Base-by-base conservation (phyloP, 2,113 vertebrate species). In the Platichthys stellatus region DNA sequence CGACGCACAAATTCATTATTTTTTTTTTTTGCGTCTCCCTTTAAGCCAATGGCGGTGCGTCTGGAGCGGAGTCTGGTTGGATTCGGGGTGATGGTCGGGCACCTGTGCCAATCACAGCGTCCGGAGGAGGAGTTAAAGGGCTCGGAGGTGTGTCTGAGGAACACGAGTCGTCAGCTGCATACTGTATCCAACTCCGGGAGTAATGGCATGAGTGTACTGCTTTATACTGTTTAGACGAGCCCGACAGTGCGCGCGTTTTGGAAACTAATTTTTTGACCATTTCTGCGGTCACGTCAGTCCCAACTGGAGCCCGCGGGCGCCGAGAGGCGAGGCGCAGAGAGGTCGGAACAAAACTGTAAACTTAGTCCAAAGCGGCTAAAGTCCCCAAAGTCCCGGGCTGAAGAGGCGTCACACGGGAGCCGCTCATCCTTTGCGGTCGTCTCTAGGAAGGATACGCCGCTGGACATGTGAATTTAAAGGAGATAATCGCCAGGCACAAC, bases 391-490 rank as follows among this genome's bases (percentile, higher is more conserved):
- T 92, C 86, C 28, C 73, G 43, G 65, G 57, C 63, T 47, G 69
- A 87, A 68, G 60, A 85, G 61, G 72, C 74, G 74, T 35, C 80
- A 49, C 2, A 60, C 66, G 82, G 77, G 62, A 56, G 66, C 84
- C 65, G 76, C 26, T 69, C 71, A 86, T 83, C 72, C 76, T 84
- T 71, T 67, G 69, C 63, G 80, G 56, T 74, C 84, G 74, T 65
- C 75, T 71, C 80, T 81, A 83, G 78, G 83, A 84, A 73, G 89
- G 88, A 91, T 90, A 92, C 90, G 85, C 81, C 80, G 80, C 88
- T 92, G 94, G 94, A 94, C 94, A 95, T 95, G 94, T 94, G 92
- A 94, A 93, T 91, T 82, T 69, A 88, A 91, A 91, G 92, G 91
- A 89, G 92, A 89, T 93, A 92, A 80, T 76, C 74, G 72, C 71